Percentiles rank a stretch among this genome's conserved stretches.
phyloP scores from a whole-genome alignment of 37 sponge, comb jelly and placozoan genomes.

The Mnemiopsis leidyi region DNA sequence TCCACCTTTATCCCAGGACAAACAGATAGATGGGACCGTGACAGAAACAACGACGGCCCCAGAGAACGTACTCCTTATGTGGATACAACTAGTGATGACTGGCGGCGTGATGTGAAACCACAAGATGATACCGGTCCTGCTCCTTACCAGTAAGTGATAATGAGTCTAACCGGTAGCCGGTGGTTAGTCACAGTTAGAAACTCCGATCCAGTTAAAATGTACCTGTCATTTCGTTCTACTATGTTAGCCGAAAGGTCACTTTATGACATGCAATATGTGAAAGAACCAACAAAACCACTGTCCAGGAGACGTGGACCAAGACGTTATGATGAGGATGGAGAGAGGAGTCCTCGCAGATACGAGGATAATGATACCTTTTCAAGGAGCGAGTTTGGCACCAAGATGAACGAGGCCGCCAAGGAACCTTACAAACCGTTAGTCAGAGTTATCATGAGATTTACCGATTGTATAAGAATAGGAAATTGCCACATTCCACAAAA shows the following conservation, averaged over 20 bases:
- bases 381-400: constrained; percentile 20
- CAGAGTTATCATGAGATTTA: background rate
- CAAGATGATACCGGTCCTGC: constrained; percentile 12
- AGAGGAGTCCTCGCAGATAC: background rate
- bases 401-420: constrained; percentile 32
- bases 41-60: background rate
- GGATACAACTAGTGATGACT: constrained; percentile 62
- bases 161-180: no score
- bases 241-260: no score
- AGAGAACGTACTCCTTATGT: constrained; percentile 41
- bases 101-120: constrained; percentile 42
- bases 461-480: no score
- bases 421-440: constrained; percentile 19
- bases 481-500: no score
- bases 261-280: no score
- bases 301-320: constrained; percentile 7
- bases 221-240: no score
- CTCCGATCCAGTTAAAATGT: no score
- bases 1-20: background rate
- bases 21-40: background rate
- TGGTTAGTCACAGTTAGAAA: no score
- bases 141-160: constrained; percentile 15
- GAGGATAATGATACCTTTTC: constrained; percentile 8
- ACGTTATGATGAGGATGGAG: background rate
- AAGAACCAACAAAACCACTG: no score